These are phyloP conservation scores for Tricholauxania praeusta DNA, from an alignment of 2,888 invertebrate species.

Conservation along the genomic window DNA sequence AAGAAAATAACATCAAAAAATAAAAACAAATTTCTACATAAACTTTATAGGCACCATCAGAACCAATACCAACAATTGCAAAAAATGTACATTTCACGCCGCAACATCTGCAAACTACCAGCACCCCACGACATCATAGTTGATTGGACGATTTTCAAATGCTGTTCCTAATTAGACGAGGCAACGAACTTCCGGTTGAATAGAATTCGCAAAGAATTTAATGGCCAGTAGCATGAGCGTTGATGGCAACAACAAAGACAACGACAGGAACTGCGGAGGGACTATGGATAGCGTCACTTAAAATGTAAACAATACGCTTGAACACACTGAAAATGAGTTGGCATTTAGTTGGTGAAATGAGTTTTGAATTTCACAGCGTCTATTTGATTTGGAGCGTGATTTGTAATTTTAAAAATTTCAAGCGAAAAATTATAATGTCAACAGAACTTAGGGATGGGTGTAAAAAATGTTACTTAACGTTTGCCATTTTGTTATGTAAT, in stretches of 20 bases:
- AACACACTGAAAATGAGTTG: not conserved
- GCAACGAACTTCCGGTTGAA: constrained; percentile 28
- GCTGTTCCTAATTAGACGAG: constrained; percentile 22
- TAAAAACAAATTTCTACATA: not conserved
- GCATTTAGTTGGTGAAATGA: not conserved
- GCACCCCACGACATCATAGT: not conserved
- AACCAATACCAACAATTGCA: not conserved
- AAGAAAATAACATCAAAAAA: not conserved
- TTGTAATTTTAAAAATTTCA: constrained; percentile 2
- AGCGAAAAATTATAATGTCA: not conserved
- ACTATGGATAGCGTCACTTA: not conserved
- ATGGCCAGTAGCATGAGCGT: constrained; percentile 10
- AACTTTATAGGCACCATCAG: not conserved
- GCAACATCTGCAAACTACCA: not conserved
- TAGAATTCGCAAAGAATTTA: constrained; percentile 23
- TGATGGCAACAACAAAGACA: constrained; percentile 10
- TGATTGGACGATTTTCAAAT: not conserved
- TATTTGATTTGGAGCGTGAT: constrained; percentile 24
- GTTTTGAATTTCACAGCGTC: not conserved
- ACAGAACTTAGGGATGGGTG: no score
- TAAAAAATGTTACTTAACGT: no score
- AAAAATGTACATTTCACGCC: not conserved
- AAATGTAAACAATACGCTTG: constrained; percentile 1
- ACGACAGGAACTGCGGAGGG: no score
- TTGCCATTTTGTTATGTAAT: no score